These are phyloP conservation scores for Leptinotarsa haldemani DNA, from an alignment of 2,888 invertebrate genomes.

Conservation along the genomic window DNA sequence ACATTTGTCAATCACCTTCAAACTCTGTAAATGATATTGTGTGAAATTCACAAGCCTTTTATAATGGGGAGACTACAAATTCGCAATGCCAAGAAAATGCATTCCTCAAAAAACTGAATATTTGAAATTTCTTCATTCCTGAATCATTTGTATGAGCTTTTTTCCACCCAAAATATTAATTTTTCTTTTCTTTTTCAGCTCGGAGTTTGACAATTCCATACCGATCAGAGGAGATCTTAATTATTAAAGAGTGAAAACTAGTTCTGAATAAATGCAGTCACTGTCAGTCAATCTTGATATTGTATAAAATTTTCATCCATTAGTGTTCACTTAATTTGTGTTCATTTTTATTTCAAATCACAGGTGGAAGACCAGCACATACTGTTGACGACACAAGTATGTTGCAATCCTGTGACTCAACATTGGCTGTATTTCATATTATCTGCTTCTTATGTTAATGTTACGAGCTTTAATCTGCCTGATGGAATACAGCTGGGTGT, in stretches of 20 bases:
- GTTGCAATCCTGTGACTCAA: conserved; percentile 38
- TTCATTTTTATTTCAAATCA: conserved; percentile 50
- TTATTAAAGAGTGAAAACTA: conserved; percentile 51
- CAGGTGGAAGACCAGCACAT: conserved; percentile 37
- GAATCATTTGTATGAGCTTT: no score
- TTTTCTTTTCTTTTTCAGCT: conserved; percentile 56
- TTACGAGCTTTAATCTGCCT: conserved; percentile 50
- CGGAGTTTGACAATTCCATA: conserved; percentile 52
- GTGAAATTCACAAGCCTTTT: no score
- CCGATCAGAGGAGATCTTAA: conserved; percentile 53
- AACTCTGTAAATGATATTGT: no score
- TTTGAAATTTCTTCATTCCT: no score
- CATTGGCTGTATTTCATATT: conserved; percentile 50
- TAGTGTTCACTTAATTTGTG: conserved; percentile 59
- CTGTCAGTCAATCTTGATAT: conserved; percentile 40
- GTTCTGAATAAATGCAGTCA: conserved; percentile 35
- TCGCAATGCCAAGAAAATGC: no score
- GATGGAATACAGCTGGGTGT: conserved; percentile 52
- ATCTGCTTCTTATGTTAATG: conserved; percentile 46
- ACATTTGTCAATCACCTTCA: no score
- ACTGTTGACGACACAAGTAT: conserved; percentile 42
- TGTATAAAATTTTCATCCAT: conserved; percentile 42
- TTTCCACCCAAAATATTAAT: neutral
- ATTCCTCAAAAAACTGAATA: no score
- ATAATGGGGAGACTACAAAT: no score